Percentiles rank a stretch among this genome's conserved stretches.
These are phyloP conservation scores for Anas bahamensis DNA, from an alignment of 2,797 vertebrate genomes.

Conservation along the genomic window DNA sequence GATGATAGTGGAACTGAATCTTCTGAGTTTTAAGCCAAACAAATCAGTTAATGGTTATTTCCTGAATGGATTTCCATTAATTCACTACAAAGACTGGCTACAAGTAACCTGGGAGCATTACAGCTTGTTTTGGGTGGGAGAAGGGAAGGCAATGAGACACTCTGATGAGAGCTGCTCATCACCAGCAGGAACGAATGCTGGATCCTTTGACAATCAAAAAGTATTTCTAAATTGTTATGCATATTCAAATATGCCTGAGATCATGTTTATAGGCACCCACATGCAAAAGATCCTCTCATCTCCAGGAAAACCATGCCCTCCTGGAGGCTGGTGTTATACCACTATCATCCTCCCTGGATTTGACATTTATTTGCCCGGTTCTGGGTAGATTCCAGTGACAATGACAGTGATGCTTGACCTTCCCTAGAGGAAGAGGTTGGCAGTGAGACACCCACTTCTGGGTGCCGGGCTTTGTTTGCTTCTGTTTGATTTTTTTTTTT, in stretches of 20 bases:
- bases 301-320: background rate
- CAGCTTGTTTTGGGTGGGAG: background rate
- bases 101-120: background rate
- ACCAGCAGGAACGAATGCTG: background rate
- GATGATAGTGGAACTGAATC: background rate
- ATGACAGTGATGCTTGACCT: background rate
- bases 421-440: background rate
- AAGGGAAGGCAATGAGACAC: background rate
- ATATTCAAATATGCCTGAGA: background rate
- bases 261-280: background rate
- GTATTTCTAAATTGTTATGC: background rate
- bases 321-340: background rate
- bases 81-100: background rate
- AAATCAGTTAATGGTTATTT: background rate
- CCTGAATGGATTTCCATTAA: background rate
- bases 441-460: background rate
- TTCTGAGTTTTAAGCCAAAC: constrained; percentile 6
- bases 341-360: background rate
- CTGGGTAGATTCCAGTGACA: background rate
- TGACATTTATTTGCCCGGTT: background rate
- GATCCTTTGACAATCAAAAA: background rate
- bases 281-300: background rate
- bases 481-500: background rate
- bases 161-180: background rate
- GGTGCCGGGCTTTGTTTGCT: background rate